Percentiles rank a stretch among this genome's conserved stretches.
These are phyloP conservation scores for Glandiceps talaboti DNA, from an alignment of 53 echinoderm and acorn worm genomes.

Conservation along the genomic window DNA sequence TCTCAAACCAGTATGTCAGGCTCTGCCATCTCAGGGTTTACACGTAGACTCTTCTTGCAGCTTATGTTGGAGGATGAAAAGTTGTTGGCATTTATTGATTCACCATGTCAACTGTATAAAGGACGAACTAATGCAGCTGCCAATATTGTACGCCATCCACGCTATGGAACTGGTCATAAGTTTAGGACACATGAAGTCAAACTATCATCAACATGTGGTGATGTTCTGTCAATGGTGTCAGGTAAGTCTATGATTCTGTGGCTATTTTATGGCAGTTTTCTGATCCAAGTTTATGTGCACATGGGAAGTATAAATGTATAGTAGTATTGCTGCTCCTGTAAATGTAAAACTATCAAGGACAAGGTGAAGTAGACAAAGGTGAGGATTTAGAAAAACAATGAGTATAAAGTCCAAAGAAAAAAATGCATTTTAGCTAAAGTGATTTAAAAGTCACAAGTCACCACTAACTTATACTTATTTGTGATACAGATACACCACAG, in stretches of 20 bases:
- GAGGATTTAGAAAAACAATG: too few species aligned
- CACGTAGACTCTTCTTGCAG: slow-evolving; percentile 85
- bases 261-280: too few species aligned
- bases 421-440: too few species aligned
- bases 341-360: too few species aligned
- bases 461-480: too few species aligned
- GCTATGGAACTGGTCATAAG: slow-evolving; percentile 87
- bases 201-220: slow-evolving; percentile 53
- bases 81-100: slow-evolving; percentile 48
- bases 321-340: too few species aligned
- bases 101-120: slow-evolving; percentile 65
- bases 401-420: too few species aligned
- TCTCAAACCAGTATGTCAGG: slow-evolving; percentile 27
- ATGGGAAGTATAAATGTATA: too few species aligned
- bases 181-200: slow-evolving; percentile 77
- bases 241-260: too few species aligned
- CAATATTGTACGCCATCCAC: slow-evolving; percentile 34
- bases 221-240: slow-evolving; percentile 65
- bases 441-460: too few species aligned
- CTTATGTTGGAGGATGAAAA: slow-evolving; percentile 98
- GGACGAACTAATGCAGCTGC: slow-evolving; percentile 13
- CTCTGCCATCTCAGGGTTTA: slow-evolving; percentile 80
- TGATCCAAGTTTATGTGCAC: too few species aligned
- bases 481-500: background rate
- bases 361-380: too few species aligned